Evolutionary conservation across 2,113 vertebrate species (phyloP).

Genomic region (Dicrurus megarhynchus): DNA sequence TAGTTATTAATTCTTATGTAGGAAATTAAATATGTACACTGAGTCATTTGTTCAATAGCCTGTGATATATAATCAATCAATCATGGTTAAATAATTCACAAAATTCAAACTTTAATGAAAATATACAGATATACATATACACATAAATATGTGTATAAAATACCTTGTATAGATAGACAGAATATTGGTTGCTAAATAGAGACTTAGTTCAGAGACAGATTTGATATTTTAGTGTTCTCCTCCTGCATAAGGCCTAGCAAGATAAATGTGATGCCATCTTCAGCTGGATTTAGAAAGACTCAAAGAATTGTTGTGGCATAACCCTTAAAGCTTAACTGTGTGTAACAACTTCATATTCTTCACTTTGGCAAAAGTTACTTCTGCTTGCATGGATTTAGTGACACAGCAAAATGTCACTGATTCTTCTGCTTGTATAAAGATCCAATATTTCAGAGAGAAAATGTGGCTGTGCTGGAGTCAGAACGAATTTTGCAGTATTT

Average conservation of each 20-base stretch:
- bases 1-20: background rate
- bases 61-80: background rate
- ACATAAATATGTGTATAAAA: background rate
- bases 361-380: slow-evolving; percentile 44
- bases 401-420: slow-evolving; percentile 31
- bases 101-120: background rate
- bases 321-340: slow-evolving; percentile 21
- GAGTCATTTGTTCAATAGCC: background rate
- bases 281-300: slow-evolving; percentile 27
- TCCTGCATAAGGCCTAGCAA: background rate
- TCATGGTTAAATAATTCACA: background rate
- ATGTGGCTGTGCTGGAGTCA: background rate
- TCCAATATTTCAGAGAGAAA: background rate
- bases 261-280: slow-evolving; percentile 27
- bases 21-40: background rate
- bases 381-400: slow-evolving; percentile 8
- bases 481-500: background rate
- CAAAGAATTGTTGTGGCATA: slow-evolving; percentile 6
- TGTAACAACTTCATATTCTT: slow-evolving; percentile 18
- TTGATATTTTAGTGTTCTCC: background rate
- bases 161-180: background rate
- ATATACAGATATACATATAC: rapidly evolving
- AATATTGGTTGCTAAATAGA: background rate
- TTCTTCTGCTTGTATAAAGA: background rate
- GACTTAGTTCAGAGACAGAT: background rate